Evolutionary conservation across 2,797 vertebrate species (phyloP).

Genomic region (Tadarida brasiliensis): DNA sequence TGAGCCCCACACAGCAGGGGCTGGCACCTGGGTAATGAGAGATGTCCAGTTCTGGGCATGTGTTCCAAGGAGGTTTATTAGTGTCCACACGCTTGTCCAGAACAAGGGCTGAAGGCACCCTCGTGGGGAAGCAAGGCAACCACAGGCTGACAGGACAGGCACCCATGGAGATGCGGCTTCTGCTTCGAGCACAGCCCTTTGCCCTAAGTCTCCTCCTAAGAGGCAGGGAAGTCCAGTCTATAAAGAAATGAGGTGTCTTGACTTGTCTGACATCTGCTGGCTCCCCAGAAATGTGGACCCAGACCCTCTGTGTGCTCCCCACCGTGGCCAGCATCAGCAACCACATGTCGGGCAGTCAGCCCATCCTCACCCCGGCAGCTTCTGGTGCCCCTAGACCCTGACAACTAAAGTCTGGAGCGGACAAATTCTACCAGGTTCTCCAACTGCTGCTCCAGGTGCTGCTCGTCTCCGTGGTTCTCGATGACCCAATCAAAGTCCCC

Average conservation of each 20-base stretch:
- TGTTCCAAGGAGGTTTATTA: conserved; percentile 26
- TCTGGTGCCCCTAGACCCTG: neutral
- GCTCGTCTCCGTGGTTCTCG: conserved; percentile 88
- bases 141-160: neutral
- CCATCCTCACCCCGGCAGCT: neutral
- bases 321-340: fast-evolving
- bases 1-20: neutral
- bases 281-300: neutral
- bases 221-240: neutral
- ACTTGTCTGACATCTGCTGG: too few species aligned
- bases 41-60: neutral
- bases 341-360: neutral
- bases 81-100: neutral
- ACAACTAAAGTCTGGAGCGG: conserved; percentile 27
- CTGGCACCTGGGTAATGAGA: neutral
- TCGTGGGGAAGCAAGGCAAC: neutral
- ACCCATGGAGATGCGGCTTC: neutral
- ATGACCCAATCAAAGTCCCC: conserved; percentile 93
- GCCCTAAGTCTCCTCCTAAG: neutral
- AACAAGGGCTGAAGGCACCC: neutral
- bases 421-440: conserved; percentile 82
- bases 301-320: too few species aligned
- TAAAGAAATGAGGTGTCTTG: neutral
- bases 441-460: conserved; percentile 89
- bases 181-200: neutral